Evolutionary conservation across 1,140 invertebrate species (phyloP).

Genomic region (Drosophila murphyi): DNA sequence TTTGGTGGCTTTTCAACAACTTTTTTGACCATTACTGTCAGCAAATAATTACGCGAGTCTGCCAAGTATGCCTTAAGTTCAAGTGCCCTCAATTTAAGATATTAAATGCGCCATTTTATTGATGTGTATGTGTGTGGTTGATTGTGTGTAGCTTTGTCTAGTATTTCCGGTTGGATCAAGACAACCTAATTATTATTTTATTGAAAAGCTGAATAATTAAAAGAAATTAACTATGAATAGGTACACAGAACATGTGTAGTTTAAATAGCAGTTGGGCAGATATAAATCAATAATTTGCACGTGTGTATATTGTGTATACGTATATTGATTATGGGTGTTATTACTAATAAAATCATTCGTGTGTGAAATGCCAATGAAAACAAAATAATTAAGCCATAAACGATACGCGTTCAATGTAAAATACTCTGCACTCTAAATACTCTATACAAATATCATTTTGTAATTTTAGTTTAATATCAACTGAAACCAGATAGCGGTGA

Average conservation of each 20-base stretch:
- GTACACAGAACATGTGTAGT: constrained; percentile 47
- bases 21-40: constrained; percentile 35
- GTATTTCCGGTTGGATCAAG: constrained; percentile 71
- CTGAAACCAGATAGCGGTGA: too few species aligned
- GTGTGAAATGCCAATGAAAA: constrained; percentile 47
- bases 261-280: constrained; percentile 18
- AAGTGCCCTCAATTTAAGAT: constrained; percentile 18
- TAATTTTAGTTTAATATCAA: too few species aligned
- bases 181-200: constrained; percentile 67
- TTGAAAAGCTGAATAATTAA: constrained; percentile 71
- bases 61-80: constrained; percentile 32
- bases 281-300: constrained; percentile 38
- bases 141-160: constrained; percentile 26
- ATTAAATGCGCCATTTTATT: constrained; percentile 29
- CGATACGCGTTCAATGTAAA: not conserved
- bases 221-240: constrained; percentile 64
- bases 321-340: constrained; percentile 29
- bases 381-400: constrained; percentile 37
- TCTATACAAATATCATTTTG: not conserved
- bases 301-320: not conserved
- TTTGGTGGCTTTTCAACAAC: constrained; percentile 9
- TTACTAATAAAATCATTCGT: constrained; percentile 61
- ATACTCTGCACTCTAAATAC: constrained; percentile 11
- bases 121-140: constrained; percentile 1
- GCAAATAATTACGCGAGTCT: constrained; percentile 34